Conservation (phyloP, 2,113 vertebrate genomes). For the Lepisosteus osseus region DNA sequence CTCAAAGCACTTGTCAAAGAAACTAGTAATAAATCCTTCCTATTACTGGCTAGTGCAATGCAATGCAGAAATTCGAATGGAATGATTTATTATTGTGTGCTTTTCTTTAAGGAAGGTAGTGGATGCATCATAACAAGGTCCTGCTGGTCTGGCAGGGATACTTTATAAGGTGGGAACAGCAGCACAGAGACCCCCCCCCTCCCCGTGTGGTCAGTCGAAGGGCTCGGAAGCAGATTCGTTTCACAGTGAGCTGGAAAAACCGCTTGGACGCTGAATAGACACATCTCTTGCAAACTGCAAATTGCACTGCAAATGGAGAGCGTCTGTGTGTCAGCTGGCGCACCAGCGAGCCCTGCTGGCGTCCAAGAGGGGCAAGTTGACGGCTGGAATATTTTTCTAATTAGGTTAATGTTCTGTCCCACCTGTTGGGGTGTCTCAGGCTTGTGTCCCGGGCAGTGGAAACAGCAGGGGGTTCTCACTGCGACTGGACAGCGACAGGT, state of each 20-base stretch:
- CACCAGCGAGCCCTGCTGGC: not conserved
- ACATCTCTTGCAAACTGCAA: not conserved
- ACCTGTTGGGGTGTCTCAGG: not conserved
- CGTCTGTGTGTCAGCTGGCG: not conserved
- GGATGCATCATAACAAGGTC: no score
- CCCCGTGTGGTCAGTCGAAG: not conserved
- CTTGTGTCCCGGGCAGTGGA: not conserved
- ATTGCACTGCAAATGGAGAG: not conserved
- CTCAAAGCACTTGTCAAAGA: no score
- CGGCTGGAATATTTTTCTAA: not conserved
- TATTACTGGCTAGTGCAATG: no score
- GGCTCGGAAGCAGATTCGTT: not conserved
- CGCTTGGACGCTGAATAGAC: not conserved
- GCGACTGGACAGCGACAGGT: conserved; percentile 1
- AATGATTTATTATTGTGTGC: no score
- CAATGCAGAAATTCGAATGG: no score
- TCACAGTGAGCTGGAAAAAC: not conserved
- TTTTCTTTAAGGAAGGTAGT: no score
- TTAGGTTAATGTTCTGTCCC: not conserved
- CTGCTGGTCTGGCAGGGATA: no score
- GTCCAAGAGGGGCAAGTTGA: not conserved
- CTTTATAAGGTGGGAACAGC: not conserved
- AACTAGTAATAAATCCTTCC: no score
- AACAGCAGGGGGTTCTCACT: not conserved
- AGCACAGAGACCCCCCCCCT: not conserved